These are phyloP conservation scores for Drosophila neocordata DNA, from an alignment of 1,140 invertebrate genomes.

Conservation along the genomic window DNA sequence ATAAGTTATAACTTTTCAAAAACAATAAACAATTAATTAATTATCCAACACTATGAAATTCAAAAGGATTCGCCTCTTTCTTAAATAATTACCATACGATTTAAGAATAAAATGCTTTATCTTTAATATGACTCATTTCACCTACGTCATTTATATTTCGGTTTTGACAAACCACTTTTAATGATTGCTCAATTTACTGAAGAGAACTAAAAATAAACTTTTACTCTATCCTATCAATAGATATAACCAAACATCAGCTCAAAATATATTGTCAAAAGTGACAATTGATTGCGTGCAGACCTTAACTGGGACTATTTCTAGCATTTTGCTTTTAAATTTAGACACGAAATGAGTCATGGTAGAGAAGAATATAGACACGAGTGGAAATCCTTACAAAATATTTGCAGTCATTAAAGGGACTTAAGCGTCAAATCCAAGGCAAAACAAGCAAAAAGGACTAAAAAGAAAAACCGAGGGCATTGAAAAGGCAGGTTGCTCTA, in stretches of 20 bases:
- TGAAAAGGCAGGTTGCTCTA: slow-evolving; percentile 66
- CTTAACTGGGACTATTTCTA: slow-evolving; percentile 51
- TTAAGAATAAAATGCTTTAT: too few relatives aligned
- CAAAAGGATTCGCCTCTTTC: too few relatives aligned
- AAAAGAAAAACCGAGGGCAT: slow-evolving; percentile 7
- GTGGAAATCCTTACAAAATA: slow-evolving; percentile 67
- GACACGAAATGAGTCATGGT: slow-evolving; percentile 58
- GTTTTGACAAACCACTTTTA: background rate
- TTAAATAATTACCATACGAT: too few relatives aligned
- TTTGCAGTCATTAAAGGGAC: slow-evolving; percentile 71
- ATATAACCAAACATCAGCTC: slow-evolving; percentile 34
- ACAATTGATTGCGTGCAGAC: slow-evolving; percentile 73
- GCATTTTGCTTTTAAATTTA: slow-evolving; percentile 59
- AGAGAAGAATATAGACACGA: background rate
- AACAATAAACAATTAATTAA: too few relatives aligned
- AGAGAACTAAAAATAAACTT: slow-evolving; percentile 45
- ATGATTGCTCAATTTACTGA: slow-evolving; percentile 1
- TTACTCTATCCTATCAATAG: slow-evolving; percentile 50
- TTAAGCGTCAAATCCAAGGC: slow-evolving; percentile 53
- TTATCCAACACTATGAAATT: too few relatives aligned
- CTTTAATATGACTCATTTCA: background rate
- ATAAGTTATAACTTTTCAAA: too few relatives aligned
- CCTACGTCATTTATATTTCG: background rate
- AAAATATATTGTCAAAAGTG: slow-evolving; percentile 75
- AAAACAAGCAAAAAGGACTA: slow-evolving; percentile 22